Evolutionary conservation across 2,888 invertebrate genomes (phyloP), one percentile per base, ranked within the genome.

Genomic region (Trilocha varians): DNA sequence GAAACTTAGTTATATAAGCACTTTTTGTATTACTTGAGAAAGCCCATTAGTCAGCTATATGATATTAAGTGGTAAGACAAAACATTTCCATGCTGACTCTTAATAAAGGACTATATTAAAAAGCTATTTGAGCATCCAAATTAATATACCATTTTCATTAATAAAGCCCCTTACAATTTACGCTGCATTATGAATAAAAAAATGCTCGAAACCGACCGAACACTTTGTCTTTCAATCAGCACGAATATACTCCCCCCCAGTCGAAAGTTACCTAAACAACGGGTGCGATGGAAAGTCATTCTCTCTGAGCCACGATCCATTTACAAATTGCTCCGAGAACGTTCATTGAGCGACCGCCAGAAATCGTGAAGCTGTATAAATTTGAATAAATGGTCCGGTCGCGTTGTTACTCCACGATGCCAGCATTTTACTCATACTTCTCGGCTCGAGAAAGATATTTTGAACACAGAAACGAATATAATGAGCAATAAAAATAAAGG

Each of bases 301-400:
- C 52, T 55, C 58, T 57, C 55, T 43, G 51, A 64, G 58, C 62
- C 62, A 55, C 70, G 65, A 64, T 71, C 79, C 77, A 78, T 79
- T 77, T 78, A 73, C 70, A 82, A 82, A 80, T 82, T 80, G 76
- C 71, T 65, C 61, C 48, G 57, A 61, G 59, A 54, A 57, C 59
- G 63, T 62, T 67, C 70, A 69, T 70, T 73, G 67, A 69, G 63
- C 62, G 57, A 59, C 56, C 59, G 57, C 55, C 57, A 57, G 60
- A 64, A 68, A 65, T 68, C 62, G 67, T 61, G 69, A 59, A 62
- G 65, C 69, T 62, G 76, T 76, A 68, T 76, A 78, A 76, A 77
- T 78, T 78, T 77, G 62, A 78, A 78, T 79, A 76, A 76, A 75
- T 67, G 67, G 52, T 53, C 52, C 49, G 52, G 58, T 61, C 57